Evolutionary conservation across 2,113 vertebrate species (phyloP).

Genomic region (Stegastes partitus): DNA sequence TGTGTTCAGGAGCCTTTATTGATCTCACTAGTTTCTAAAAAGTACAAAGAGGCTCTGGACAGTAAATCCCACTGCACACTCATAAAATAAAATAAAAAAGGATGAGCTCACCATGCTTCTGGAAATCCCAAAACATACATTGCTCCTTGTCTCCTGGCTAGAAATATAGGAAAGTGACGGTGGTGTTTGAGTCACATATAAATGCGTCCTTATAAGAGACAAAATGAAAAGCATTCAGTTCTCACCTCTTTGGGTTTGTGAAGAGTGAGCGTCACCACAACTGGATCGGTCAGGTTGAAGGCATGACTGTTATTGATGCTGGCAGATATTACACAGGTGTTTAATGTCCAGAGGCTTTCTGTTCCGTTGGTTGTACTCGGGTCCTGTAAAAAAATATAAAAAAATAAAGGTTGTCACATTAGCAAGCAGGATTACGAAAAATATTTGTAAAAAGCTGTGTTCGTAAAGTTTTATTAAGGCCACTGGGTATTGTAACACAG

Average conservation of each 20-base stretch:
- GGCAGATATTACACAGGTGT: slow-evolving; percentile 89
- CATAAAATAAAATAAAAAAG: neutral
- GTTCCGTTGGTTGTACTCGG: slow-evolving; percentile 8
- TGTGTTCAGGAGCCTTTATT: neutral
- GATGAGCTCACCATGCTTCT: slow-evolving; percentile 83
- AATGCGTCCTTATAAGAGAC: neutral
- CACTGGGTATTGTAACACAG: neutral
- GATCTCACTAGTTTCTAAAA: neutral
- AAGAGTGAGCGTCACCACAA: slow-evolving; percentile 87
- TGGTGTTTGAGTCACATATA: neutral
- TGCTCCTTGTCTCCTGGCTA: slow-evolving; percentile 79
- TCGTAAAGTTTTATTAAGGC: neutral
- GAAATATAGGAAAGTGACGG: slow-evolving; percentile 49
- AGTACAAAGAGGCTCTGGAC: neutral
- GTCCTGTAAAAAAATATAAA: slow-evolving; percentile 75
- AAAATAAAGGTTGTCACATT: neutral
- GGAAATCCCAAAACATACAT: slow-evolving; percentile 92
- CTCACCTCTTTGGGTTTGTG: slow-evolving; percentile 79
- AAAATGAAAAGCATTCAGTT: neutral
- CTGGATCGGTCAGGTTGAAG: slow-evolving; percentile 82
- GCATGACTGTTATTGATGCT: slow-evolving; percentile 84
- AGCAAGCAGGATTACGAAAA: neutral
- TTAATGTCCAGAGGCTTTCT: slow-evolving; percentile 70
- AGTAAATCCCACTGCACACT: slow-evolving; percentile 16
- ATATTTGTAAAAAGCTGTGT: neutral